phyloP scores from a whole-genome alignment of 2,113 vertebrate species.

The Suncus etruscus region DNA sequence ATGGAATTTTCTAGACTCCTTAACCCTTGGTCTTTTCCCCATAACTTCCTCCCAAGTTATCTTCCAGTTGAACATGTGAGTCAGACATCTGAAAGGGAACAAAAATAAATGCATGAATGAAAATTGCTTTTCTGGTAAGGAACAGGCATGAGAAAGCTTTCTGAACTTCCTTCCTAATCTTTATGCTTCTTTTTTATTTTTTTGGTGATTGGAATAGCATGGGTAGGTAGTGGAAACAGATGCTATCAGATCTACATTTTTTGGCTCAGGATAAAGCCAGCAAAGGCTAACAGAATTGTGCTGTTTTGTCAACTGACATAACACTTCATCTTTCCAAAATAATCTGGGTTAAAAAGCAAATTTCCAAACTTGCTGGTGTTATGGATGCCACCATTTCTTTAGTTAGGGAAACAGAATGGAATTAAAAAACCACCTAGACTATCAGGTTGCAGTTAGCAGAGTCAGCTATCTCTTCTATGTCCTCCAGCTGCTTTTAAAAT shows the following conservation, averaged over 20 bases:
- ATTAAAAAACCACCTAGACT: not conserved
- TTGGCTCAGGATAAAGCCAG: constrained; percentile 88
- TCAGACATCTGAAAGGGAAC: constrained; percentile 67
- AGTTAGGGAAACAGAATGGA: constrained; percentile 41
- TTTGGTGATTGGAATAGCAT: constrained; percentile 85
- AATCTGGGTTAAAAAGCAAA: constrained; percentile 81
- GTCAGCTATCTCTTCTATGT: not conserved
- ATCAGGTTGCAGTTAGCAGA: constrained; percentile 53
- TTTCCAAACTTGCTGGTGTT: constrained; percentile 76
- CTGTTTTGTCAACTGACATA: constrained; percentile 88
- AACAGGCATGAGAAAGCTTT: constrained; percentile 83
- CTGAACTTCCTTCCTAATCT: constrained; percentile 83
- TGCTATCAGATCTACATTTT: constrained; percentile 86
- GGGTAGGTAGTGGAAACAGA: constrained; percentile 90
- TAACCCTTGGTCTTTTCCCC: constrained; percentile 59
- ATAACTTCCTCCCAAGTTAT: constrained; percentile 61
- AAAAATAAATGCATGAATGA: constrained; percentile 71
- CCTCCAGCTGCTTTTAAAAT: constrained; percentile 28
- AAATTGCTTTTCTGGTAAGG: constrained; percentile 78
- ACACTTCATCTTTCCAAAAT: constrained; percentile 86
- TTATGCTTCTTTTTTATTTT: constrained; percentile 82
- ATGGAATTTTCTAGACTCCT: constrained; percentile 56
- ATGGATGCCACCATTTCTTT: constrained; percentile 73
- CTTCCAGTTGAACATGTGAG: constrained; percentile 74
- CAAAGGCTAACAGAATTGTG: constrained; percentile 87